Conservation (phyloP, 2,113 vertebrate genomes). For the Dermatemys mawii region DNA sequence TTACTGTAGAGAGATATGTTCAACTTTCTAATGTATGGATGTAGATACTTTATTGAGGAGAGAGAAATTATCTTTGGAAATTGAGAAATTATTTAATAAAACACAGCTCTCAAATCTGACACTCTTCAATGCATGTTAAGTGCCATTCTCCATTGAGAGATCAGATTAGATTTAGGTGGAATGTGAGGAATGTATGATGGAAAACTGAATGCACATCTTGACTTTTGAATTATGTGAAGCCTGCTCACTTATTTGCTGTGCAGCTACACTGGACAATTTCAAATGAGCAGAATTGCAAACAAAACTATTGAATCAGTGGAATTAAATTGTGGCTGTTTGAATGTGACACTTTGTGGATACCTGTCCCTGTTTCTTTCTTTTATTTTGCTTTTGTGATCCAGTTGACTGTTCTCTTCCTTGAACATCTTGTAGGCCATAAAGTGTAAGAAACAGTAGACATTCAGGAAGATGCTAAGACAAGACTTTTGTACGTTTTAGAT, state of each 20-base stretch:
- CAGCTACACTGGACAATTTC: background rate
- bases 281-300: background rate
- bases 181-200: slow-evolving; percentile 62
- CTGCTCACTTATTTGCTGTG: background rate
- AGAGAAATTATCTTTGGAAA: slow-evolving; percentile 15
- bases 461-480: background rate
- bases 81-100: slow-evolving; percentile 25
- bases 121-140: background rate
- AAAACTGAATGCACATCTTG: slow-evolving; percentile 58
- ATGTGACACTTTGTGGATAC: background rate
- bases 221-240: slow-evolving; percentile 23
- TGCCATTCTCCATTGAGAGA: slow-evolving; percentile 58
- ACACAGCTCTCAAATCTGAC: slow-evolving; percentile 52
- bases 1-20: background rate
- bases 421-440: background rate
- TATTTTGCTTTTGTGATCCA: background rate
- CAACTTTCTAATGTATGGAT: slow-evolving; percentile 21
- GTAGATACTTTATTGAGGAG: slow-evolving; percentile 13
- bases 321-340: background rate
- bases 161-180: slow-evolving; percentile 61
- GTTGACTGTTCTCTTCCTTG: slow-evolving; percentile 11
- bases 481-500: background rate
- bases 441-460: background rate
- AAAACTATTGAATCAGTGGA: background rate
- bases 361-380: background rate